These are phyloP conservation scores for Thera britannica DNA, from an alignment of 2,888 invertebrate species.

Conservation along the genomic window DNA sequence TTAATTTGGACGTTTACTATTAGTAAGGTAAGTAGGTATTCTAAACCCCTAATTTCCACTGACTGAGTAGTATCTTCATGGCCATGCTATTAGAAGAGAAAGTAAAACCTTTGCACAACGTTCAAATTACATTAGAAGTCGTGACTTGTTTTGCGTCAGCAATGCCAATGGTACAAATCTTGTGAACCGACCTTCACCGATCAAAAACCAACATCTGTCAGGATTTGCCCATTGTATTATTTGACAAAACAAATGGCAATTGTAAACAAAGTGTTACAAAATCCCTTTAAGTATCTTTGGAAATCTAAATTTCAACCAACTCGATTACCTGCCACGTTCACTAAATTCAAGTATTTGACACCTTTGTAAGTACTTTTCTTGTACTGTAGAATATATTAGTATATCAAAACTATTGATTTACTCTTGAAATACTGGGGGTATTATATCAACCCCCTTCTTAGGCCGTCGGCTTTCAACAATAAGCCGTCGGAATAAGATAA, in stretches of 20 bases:
- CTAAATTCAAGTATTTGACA: too few species aligned
- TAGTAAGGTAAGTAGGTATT: background rate
- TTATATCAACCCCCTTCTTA: too few species aligned
- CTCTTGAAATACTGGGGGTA: too few species aligned
- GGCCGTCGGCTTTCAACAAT: too few species aligned
- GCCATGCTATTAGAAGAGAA: constrained; percentile 32
- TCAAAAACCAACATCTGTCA: constrained; percentile 48
- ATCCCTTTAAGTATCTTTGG: too few species aligned
- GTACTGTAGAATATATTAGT: too few species aligned
- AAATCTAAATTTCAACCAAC: too few species aligned
- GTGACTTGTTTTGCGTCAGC: constrained; percentile 66
- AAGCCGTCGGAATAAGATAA: too few species aligned
- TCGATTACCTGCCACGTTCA: too few species aligned
- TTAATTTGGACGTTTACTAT: background rate
- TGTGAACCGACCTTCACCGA: constrained; percentile 69
- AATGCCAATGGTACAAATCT: constrained; percentile 64
- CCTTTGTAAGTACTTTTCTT: too few species aligned
- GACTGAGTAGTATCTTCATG: background rate
- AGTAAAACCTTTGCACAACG: constrained; percentile 44
- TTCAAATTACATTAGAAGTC: constrained; percentile 58
- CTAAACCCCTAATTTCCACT: too few species aligned
- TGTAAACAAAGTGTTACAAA: background rate
- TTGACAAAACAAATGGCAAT: constrained; percentile 4
- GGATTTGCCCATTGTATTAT: constrained; percentile 18
- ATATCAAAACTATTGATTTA: too few species aligned